Base-by-base conservation (phyloP, 2,888 invertebrate genomes). In the Morpho helenor region DNA sequence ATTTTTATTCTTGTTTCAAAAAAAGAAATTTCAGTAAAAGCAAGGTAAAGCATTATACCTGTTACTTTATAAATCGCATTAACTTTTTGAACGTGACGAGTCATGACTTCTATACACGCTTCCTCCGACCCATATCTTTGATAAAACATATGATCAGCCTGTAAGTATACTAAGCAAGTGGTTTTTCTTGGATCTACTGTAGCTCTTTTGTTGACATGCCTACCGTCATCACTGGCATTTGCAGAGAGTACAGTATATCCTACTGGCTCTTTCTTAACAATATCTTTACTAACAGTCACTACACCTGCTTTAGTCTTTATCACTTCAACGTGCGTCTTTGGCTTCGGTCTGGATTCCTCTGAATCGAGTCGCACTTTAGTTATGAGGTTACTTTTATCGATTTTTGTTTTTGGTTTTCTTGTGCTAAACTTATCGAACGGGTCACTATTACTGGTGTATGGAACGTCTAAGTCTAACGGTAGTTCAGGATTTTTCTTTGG, bases 101-200 rank as follows among this genome's bases (percentile, higher is more conserved):
- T 98, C 93, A 98, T 97, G 61, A 97, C 97, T 84, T 98, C 98
- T 68, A 98, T 97, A 79, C 98, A 97, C 2, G 97, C 96, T 79
- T 98, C 98, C 74, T 97, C 97, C 3, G 96, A 95, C 57, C 97
- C 97, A 87, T 98, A 97, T 85, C 97, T 95, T 77, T 97, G 95
- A 87, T 96, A 99, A 85, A 99, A 97, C 85, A 98, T 95, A 84
- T 99, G 98, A 87, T 97, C 97, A 4, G 99, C 98, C 85, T 99
- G 98, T 73, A 99, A 92, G 82, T 98, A 98, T 59, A 99, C 92
- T 93, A 98, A 96, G 77, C 99, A 99, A 0, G 98, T 98, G 45
- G 96, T 97, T 82, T 98, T 98, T 70, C 94, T 94, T 39, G 96
- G 96, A 82, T 96, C 96, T 48, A 96, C 93, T 2, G 94, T 94